phyloP scores from a whole-genome alignment of 1,140 invertebrate species.

The Antheraea pernyi region DNA sequence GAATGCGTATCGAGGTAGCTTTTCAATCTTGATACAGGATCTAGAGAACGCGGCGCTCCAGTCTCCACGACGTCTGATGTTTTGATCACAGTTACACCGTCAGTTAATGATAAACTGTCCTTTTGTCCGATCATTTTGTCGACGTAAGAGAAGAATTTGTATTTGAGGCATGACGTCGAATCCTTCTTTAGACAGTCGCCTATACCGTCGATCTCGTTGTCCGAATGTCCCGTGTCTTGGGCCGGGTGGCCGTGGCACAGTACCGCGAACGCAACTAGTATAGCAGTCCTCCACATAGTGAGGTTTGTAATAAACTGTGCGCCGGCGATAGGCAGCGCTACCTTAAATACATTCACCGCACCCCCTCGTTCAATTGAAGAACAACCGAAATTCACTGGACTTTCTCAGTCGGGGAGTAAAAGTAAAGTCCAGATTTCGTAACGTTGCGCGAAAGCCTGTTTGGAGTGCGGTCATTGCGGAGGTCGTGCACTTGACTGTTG shows the following conservation, averaged over 20 bases:
- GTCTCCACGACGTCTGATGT: conserved; percentile 82
- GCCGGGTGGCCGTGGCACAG: conserved; percentile 82
- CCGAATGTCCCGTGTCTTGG: conserved; percentile 82
- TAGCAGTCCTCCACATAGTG: conserved; percentile 65
- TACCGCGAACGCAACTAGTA: conserved; percentile 75
- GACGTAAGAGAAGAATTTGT: conserved; percentile 90
- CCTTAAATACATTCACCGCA: conserved; percentile 60
- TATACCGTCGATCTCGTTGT: conserved; percentile 86
- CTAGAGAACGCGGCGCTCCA: conserved; percentile 86
- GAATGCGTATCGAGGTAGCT: conserved; percentile 88
- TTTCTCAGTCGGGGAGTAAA: conserved; percentile 71
- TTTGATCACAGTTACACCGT: conserved; percentile 90
- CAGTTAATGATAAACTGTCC: conserved; percentile 87
- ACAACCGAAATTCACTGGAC: conserved; percentile 43
- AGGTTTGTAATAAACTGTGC: conserved; percentile 48
- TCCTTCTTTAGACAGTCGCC: conserved; percentile 89
- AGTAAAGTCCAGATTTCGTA: conserved; percentile 71
- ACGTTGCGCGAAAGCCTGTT: conserved; percentile 53
- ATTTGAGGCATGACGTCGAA: conserved; percentile 89
- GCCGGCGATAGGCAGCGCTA: conserved; percentile 35
- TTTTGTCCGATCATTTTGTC: conserved; percentile 89
- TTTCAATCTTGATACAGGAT: conserved; percentile 85
- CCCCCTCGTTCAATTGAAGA: conserved; percentile 51
- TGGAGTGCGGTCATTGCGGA: conserved; percentile 44
- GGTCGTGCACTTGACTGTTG: conserved; percentile 47